A percentile compares a stretch with the other conserved stretches of the same genome.
These are phyloP conservation scores for Xiphophorus couchianus DNA, from an alignment of 2,113 vertebrate genomes.

Conservation along the genomic window DNA sequence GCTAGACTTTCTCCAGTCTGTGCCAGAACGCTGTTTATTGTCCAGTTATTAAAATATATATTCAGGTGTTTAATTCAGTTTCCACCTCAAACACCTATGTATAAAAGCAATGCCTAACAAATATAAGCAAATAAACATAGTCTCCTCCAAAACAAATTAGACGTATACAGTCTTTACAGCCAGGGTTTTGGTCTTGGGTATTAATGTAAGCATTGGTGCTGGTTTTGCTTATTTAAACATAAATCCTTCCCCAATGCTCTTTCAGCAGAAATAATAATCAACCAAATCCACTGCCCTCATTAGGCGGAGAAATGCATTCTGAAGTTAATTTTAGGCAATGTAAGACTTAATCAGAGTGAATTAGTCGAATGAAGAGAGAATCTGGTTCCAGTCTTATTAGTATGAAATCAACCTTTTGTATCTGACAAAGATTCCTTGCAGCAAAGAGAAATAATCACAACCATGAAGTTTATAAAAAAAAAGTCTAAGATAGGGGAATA, in stretches of 20 bases:
- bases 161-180: neutral
- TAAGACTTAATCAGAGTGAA: neutral
- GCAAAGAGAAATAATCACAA: slow-evolving; percentile 1
- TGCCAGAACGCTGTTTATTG: no score
- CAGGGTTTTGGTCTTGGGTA: neutral
- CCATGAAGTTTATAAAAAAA: neutral
- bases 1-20: neutral
- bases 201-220: neutral
- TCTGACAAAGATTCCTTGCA: slow-evolving; percentile 1
- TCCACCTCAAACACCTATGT: neutral
- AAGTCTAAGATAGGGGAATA: neutral
- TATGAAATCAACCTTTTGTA: slow-evolving; percentile 18
- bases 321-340: neutral
- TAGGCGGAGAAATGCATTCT: slow-evolving; percentile 1
- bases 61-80: neutral
- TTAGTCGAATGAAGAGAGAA: slow-evolving; percentile 1
- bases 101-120: neutral
- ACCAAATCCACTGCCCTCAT: slow-evolving; percentile 11
- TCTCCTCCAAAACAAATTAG: neutral
- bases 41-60: neutral
- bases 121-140: neutral
- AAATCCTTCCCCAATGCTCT: neutral
- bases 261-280: neutral
- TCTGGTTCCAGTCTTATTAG: slow-evolving; percentile 12
- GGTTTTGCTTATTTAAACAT: slow-evolving; percentile 3